Percentiles rank a stretch among this genome's conserved stretches.
phyloP scores from a whole-genome alignment of 1,140 invertebrate genomes.

The Ceratoteleas bidentatus region DNA sequence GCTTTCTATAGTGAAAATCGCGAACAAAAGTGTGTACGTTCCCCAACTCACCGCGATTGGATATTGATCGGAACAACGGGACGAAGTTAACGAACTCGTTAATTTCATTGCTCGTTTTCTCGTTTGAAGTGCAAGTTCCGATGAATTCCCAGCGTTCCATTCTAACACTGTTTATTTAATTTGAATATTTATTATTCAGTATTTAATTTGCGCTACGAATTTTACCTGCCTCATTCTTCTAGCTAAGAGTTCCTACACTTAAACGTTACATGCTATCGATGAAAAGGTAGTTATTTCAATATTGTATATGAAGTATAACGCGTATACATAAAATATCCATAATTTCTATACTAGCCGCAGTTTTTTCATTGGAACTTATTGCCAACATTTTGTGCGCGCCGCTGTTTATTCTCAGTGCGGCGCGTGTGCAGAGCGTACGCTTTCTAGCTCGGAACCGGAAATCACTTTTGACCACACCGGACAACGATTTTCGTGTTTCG shows the following conservation, averaged over 20 bases:
- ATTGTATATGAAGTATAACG: slow-evolving; percentile 58
- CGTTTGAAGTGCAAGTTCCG: too few relatives aligned
- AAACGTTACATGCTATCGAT: slow-evolving; percentile 51
- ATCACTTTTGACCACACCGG: slow-evolving; percentile 20
- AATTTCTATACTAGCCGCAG: slow-evolving; percentile 50
- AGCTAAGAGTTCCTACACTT: slow-evolving; percentile 54
- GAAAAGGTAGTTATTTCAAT: slow-evolving; percentile 60
- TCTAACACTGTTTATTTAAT: slow-evolving; percentile 42
- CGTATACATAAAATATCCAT: slow-evolving; percentile 61
- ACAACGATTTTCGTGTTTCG: slow-evolving; percentile 45
- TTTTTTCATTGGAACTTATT: slow-evolving; percentile 63
- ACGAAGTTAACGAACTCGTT: not conserved
- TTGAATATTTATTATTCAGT: slow-evolving; percentile 57
- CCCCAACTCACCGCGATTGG: slow-evolving; percentile 11
- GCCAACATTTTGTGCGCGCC: slow-evolving; percentile 58
- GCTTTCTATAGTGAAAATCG: too few relatives aligned
- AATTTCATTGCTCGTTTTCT: not conserved
- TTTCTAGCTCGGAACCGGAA: slow-evolving; percentile 33
- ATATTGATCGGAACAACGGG: slow-evolving; percentile 18
- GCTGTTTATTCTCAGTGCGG: slow-evolving; percentile 17
- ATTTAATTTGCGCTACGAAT: slow-evolving; percentile 56
- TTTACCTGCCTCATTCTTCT: slow-evolving; percentile 40
- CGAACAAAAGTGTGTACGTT: slow-evolving; percentile 12
- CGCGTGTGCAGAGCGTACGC: slow-evolving; percentile 36
- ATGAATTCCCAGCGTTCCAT: not conserved